These are phyloP conservation scores for Holocentrus rufus DNA, from an alignment of 2,797 vertebrate species.

Conservation along the genomic window DNA sequence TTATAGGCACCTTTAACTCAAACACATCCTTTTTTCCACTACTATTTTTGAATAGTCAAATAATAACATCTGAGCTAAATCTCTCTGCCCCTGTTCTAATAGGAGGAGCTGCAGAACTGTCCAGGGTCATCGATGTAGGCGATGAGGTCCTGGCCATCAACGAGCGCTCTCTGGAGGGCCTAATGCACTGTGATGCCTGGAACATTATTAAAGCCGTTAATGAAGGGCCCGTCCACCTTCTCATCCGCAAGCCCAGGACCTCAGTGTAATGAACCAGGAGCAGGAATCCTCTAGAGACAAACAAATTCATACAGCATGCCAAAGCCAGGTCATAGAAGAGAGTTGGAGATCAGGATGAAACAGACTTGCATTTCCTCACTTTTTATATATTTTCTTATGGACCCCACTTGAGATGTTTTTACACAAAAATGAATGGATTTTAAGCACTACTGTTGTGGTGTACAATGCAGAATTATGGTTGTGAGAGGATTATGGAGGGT, in stretches of 20 bases:
- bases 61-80: neutral
- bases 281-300: neutral
- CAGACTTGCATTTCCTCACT: conserved; percentile 24
- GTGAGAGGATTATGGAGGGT: neutral
- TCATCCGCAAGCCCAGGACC: conserved; percentile 86
- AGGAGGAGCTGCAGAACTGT: conserved; percentile 92
- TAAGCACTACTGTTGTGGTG: conserved; percentile 2
- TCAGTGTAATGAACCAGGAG: conserved; percentile 71
- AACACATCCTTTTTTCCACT: too few relatives aligned
- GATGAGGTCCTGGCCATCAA: conserved; percentile 93
- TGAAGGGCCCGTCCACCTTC: conserved; percentile 87
- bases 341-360: neutral
- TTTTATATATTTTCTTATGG: conserved; percentile 5
- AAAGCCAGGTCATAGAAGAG: conserved; percentile 1
- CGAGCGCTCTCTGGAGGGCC: conserved; percentile 86
- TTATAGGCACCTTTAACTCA: too few relatives aligned
- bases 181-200: conserved; percentile 94
- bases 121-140: conserved; percentile 86
- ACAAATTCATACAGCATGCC: neutral
- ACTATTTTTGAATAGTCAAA: too few relatives aligned
- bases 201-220: conserved; percentile 90
- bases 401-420: conserved; percentile 10
- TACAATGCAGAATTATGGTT: neutral
- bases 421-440: neutral
- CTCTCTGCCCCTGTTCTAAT: conserved; percentile 16